A percentile compares a stretch with the other conserved stretches of the same genome.
Evolutionary conservation across 1,140 invertebrate genomes (phyloP).

Genomic region (Orius laevigatus): DNA sequence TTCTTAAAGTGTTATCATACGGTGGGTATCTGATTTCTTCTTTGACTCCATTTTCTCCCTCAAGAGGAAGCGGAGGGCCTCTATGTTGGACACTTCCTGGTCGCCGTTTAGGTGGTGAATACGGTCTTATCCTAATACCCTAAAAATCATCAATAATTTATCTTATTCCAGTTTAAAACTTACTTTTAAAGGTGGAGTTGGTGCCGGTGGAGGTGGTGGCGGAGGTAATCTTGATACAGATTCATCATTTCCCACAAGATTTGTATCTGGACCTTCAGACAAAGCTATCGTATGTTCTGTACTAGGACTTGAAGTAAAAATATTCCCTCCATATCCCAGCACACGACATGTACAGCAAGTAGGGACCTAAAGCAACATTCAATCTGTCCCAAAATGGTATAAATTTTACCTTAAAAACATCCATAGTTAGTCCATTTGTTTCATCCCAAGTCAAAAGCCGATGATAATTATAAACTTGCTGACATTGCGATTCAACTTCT

Average conservation of each 20-base stretch:
- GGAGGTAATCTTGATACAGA: slow-evolving; percentile 1
- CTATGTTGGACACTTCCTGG: slow-evolving; percentile 5
- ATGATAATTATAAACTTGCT: slow-evolving; percentile 75
- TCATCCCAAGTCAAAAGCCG: slow-evolving; percentile 71
- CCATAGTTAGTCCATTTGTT: slow-evolving; percentile 63
- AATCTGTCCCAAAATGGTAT: not conserved
- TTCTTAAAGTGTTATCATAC: slow-evolving; percentile 17
- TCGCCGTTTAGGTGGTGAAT: slow-evolving; percentile 1
- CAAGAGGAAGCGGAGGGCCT: slow-evolving; percentile 12
- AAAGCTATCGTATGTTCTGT: too few species aligned
- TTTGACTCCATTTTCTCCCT: slow-evolving; percentile 1
- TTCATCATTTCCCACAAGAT: slow-evolving; percentile 6
- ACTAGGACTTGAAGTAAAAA: not conserved
- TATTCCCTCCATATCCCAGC: slow-evolving; percentile 28
- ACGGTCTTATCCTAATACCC: not conserved
- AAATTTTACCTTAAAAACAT: slow-evolving; percentile 55
- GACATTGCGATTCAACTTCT: slow-evolving; percentile 63
- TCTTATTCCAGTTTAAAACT: not conserved
- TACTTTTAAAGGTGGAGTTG: slow-evolving; percentile 10
- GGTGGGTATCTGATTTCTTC: slow-evolving; percentile 9
- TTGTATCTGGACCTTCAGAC: not conserved
- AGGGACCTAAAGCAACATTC: slow-evolving; percentile 38
- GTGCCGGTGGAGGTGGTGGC: not conserved
- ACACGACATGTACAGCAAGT: slow-evolving; percentile 73
- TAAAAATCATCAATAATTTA: not conserved